Conservation (phyloP, 2,797 vertebrate genomes). For the Psittacula echo region DNA sequence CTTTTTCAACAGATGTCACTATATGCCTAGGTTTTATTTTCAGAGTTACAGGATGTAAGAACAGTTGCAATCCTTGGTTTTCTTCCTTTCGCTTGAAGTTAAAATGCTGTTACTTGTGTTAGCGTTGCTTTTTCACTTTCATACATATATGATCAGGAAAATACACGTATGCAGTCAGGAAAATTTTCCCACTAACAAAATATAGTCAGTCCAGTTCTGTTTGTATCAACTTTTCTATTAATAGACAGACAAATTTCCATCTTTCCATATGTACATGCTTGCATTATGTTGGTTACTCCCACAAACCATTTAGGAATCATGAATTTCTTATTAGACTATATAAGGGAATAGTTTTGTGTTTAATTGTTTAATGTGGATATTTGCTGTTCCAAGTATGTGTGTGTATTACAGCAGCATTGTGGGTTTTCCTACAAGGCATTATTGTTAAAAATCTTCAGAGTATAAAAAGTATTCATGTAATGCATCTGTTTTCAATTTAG, state of each 20-base stretch:
- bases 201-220: background rate
- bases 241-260: background rate
- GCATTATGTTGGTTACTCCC: background rate
- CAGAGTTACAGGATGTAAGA: background rate
- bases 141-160: background rate
- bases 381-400: background rate
- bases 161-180: background rate
- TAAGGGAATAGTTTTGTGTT: background rate
- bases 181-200: background rate
- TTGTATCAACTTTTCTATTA: conserved; percentile 4
- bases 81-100: background rate
- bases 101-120: background rate
- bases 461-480: background rate
- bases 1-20: background rate
- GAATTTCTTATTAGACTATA: conserved; percentile 4
- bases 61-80: background rate
- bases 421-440: background rate
- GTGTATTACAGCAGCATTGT: background rate
- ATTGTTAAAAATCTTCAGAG: conserved; percentile 14
- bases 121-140: background rate
- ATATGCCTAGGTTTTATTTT: background rate
- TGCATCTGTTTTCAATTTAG: conserved; percentile 75
- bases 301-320: conserved; percentile 12
- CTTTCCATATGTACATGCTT: background rate
- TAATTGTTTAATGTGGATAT: background rate